Conservation (phyloP, 2,888 invertebrate genomes). For the Vesta saturnalis region DNA sequence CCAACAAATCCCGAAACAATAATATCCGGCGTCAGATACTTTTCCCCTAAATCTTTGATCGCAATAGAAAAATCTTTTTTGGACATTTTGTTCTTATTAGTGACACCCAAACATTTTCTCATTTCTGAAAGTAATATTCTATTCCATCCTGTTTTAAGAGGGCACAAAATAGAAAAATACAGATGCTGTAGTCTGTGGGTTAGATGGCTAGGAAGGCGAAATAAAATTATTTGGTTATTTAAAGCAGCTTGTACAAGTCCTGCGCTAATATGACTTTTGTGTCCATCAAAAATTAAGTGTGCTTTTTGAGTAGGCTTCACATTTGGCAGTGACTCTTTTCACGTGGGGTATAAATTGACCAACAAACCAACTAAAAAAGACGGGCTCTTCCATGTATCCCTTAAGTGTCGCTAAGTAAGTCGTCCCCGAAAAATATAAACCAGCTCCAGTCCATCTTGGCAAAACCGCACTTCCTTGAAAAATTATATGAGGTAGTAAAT, state of each 20-base stretch:
- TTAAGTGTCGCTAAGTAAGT: background rate
- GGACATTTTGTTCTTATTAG: constrained; percentile 7
- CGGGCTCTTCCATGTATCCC: constrained; percentile 13
- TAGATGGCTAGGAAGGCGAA: too few relatives aligned
- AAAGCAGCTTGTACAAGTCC: background rate
- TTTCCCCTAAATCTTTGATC: background rate
- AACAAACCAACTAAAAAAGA: constrained; percentile 11
- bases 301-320: background rate
- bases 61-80: background rate
- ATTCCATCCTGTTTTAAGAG: background rate
- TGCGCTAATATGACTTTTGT: constrained; percentile 8
- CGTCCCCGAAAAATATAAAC: background rate
- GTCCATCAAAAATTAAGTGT: constrained; percentile 5
- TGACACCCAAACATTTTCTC: too few relatives aligned
- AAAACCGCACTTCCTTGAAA: background rate
- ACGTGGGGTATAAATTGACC: too few relatives aligned
- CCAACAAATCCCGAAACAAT: too few relatives aligned
- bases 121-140: background rate
- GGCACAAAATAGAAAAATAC: background rate
- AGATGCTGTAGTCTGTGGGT: background rate
- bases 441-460: too few relatives aligned
- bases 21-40: background rate
- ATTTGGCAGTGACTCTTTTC: background rate
- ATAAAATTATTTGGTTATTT: too few relatives aligned
- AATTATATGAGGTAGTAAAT: background rate